A percentile compares a stretch with the other conserved stretches of the same genome.
Conservation (phyloP, 1,140 invertebrate species). For the Drosophila micromelanica region DNA sequence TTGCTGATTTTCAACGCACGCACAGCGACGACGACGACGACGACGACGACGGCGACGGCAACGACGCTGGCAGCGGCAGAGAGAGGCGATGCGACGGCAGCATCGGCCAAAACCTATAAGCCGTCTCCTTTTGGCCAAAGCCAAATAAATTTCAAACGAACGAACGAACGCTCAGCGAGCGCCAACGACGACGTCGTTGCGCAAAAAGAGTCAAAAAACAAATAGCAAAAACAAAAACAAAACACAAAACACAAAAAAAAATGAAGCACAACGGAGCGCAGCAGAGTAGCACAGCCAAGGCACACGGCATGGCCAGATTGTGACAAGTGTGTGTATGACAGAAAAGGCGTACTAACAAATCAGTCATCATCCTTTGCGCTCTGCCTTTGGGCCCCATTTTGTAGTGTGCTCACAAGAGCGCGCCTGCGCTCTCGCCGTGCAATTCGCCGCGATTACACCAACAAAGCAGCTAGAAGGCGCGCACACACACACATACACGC, state of each 20-base stretch:
- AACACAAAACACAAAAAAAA: constrained; percentile 28
- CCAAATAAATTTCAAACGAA: constrained; percentile 84
- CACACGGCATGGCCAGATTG: constrained; percentile 39
- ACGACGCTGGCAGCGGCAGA: constrained; percentile 31
- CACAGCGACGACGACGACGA: constrained; percentile 44
- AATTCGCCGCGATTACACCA: constrained; percentile 52
- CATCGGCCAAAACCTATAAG: constrained; percentile 78
- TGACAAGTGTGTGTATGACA: constrained; percentile 82
- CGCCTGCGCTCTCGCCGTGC: constrained; percentile 62
- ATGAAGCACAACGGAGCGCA: constrained; percentile 24
- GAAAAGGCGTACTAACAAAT: constrained; percentile 84
- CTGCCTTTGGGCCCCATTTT: constrained; percentile 58
- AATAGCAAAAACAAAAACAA: constrained; percentile 45
- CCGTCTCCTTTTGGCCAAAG: constrained; percentile 84
- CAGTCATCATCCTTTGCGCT: constrained; percentile 76
- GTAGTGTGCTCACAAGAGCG: constrained; percentile 49
- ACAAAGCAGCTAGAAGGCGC: constrained; percentile 10
- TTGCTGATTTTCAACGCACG: constrained; percentile 84
- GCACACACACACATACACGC: constrained; percentile 32
- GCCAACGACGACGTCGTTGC: constrained; percentile 54
- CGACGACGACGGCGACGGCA: constrained; percentile 29
- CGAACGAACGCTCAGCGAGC: constrained; percentile 52
- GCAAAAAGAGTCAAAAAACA: constrained; percentile 72
- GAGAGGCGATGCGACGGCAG: constrained; percentile 37
- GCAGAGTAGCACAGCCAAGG: constrained; percentile 38